phyloP scores from a whole-genome alignment of 1,140 invertebrate genomes.

The Harpegnathos saltator region DNA sequence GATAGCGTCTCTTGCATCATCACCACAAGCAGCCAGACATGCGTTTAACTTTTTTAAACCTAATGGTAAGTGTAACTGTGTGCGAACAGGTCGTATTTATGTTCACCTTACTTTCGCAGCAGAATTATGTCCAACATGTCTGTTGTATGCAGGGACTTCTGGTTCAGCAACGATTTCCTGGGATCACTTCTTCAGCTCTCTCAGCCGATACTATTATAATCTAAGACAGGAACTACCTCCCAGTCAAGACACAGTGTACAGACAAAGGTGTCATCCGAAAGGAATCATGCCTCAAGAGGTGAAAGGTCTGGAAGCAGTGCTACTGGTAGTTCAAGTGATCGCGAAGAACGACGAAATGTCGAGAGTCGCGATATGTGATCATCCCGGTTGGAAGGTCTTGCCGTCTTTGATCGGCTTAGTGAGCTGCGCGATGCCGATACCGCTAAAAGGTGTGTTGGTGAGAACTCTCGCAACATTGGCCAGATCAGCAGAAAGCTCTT shows the following conservation, averaged over 20 bases:
- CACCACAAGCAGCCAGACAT: constrained; percentile 90
- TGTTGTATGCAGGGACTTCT: constrained; percentile 78
- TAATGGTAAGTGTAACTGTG: constrained; percentile 85
- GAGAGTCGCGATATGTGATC: constrained; percentile 93
- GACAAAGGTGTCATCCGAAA: constrained; percentile 87
- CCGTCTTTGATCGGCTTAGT: constrained; percentile 93
- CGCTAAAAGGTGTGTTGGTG: constrained; percentile 94
- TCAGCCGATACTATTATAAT: constrained; percentile 91
- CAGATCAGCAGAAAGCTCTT: constrained; percentile 90
- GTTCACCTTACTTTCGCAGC: not conserved
- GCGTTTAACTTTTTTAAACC: constrained; percentile 95
- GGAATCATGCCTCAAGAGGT: constrained; percentile 94
- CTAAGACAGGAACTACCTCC: constrained; percentile 89
- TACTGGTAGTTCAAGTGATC: constrained; percentile 92
- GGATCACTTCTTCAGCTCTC: constrained; percentile 95
- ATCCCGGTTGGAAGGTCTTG: constrained; percentile 93
- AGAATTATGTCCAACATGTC: constrained; percentile 9
- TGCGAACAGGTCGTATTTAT: constrained; percentile 62
- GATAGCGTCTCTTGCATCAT: constrained; percentile 93
- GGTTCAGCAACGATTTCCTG: constrained; percentile 89
- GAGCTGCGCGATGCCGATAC: constrained; percentile 93
- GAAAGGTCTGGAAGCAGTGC: constrained; percentile 93
- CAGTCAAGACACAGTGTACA: constrained; percentile 88
- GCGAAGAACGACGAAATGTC: constrained; percentile 92
- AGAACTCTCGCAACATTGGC: constrained; percentile 92